Base-by-base conservation (phyloP, 2,888 invertebrate species). In the Acanthacorydalis orientalis region DNA sequence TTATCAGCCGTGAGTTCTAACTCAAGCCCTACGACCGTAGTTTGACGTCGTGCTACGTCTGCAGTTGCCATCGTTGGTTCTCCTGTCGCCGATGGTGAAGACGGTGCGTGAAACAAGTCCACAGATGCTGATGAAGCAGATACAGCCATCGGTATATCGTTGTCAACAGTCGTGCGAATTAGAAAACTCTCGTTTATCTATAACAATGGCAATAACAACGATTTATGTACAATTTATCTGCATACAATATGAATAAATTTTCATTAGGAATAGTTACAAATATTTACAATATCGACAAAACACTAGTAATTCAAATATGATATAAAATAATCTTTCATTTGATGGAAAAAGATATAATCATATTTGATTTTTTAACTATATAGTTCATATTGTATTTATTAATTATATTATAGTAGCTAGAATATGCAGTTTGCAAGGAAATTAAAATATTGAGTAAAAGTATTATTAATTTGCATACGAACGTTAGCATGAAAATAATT, bases 1-100 rank as follows among this genome's bases (percentile, higher is more conserved):
- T 75, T 75, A 56, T 75, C 74, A 53, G 70, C 70, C 51, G 70
- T 72, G 55, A 80, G 76, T 56, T 77, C 77, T 54, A 77, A 69
- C 53, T 78, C 73, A 57, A 80, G 68, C 11, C 60, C 56, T 14
- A 58, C 56, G 39, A 60, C 56, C 11, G 62, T 62, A 31, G 58
- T 57, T 46, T 54, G 49, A 7, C 59, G 57, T 48, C 55, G 54
- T 23, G 15, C 40, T 33, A 31, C 31, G 12, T 31, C 31, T 32
- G 39, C 31, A 32, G 39, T 15, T 39, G 10, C 38, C 31, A 32
- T 31, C 46, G 31, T 39, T 10, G 40, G 43, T 34, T 15, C 42
- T 12, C 10, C 35, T 32, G 42, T 15, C n/a, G 31, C 34, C 14
- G 32, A 9, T 23, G 34, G 32, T 32, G 37, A 37, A 7, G 14